Evolutionary conservation across 1,140 invertebrate genomes (phyloP).

Genomic region (Ladona fulva): DNA sequence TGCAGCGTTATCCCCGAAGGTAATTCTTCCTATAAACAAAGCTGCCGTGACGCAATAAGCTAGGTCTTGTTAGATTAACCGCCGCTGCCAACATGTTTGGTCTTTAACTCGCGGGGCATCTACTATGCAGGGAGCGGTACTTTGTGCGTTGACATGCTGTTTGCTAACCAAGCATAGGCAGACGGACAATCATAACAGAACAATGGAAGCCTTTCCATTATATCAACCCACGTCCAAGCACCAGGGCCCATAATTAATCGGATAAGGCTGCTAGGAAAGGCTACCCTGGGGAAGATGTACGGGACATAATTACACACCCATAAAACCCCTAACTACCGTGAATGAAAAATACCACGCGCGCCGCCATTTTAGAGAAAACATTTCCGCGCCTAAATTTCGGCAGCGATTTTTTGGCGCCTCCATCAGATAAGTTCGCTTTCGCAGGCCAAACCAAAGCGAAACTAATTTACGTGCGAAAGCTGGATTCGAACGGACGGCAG

Average conservation of each 20-base stretch:
- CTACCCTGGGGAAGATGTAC: neutral
- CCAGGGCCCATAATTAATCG: neutral
- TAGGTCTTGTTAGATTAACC: constrained; percentile 9
- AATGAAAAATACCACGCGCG: neutral
- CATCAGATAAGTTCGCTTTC: too few species aligned
- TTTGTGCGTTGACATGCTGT: constrained; percentile 4
- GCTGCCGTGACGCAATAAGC: neutral
- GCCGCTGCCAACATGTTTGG: neutral
- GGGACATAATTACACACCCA: neutral
- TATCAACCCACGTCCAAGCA: neutral
- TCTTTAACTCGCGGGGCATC: neutral
- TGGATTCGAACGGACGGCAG: too few species aligned
- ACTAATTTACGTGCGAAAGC: too few species aligned
- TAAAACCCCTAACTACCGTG: neutral
- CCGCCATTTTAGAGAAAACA: neutral
- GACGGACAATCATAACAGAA: constrained; percentile 9
- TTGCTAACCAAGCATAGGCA: constrained; percentile 8
- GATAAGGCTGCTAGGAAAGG: neutral
- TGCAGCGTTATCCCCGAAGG: neutral
- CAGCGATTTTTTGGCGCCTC: too few species aligned
- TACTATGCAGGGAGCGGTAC: neutral
- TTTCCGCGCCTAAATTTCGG: too few species aligned
- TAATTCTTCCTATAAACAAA: constrained; percentile 3
- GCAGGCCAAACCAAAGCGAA: too few species aligned
- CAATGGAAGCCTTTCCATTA: constrained; percentile 9